Evolutionary conservation across 2,888 invertebrate species (phyloP).

Genomic region (Cephus spinipes): DNA sequence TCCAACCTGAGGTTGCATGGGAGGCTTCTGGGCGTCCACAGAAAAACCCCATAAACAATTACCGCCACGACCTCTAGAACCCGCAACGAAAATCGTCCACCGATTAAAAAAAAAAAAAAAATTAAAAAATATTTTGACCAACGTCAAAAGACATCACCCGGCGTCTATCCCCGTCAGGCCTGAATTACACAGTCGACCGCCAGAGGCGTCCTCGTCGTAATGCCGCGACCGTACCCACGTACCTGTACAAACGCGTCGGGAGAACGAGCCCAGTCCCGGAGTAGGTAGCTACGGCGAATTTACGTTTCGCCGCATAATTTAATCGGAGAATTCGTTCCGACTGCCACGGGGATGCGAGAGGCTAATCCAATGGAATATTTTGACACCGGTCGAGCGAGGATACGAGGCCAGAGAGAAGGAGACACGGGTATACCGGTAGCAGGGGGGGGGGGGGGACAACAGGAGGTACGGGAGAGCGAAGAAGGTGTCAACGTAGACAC

Average conservation of each 20-base stretch:
- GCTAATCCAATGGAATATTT: conserved; percentile 48
- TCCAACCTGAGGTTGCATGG: neutral
- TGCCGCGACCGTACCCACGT: neutral
- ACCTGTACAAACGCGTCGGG: neutral
- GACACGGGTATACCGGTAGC: conserved; percentile 2
- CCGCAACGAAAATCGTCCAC: too few relatives aligned
- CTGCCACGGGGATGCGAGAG: conserved; percentile 4
- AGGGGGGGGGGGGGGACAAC: neutral
- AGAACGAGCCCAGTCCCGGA: neutral
- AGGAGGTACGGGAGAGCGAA: neutral
- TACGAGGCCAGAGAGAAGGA: neutral
- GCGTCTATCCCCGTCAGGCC: neutral
- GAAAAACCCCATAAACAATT: neutral
- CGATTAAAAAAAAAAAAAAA: too few relatives aligned
- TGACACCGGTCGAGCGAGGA: conserved; percentile 31
- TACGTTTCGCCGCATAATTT: conserved; percentile 31
- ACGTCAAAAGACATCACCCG: neutral
- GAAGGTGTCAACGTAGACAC: neutral
- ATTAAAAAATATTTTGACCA: neutral
- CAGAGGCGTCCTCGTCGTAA: neutral
- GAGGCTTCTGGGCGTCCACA: neutral
- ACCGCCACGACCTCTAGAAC: neutral
- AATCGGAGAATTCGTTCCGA: conserved; percentile 35
- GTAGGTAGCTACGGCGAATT: conserved; percentile 16
- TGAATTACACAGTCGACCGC: neutral